phyloP scores from a whole-genome alignment of 2,113 vertebrate genomes.

The Lonchura striata region DNA sequence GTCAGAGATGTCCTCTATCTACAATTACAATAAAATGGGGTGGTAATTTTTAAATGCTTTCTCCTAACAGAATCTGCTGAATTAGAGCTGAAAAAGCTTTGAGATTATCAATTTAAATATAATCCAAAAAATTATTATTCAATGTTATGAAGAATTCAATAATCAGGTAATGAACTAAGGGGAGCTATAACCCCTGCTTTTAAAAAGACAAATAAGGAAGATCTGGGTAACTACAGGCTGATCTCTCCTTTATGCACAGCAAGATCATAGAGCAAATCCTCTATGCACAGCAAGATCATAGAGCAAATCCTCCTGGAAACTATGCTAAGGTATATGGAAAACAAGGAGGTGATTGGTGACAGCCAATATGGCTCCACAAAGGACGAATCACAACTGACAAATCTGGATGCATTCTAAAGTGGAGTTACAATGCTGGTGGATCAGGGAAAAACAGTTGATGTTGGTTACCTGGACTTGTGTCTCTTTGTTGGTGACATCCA shows the following conservation, averaged over 20 bases:
- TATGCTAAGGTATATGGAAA: background rate
- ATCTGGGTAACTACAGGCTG: background rate
- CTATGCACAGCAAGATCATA: background rate
- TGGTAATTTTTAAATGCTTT: background rate
- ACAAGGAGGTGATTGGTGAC: background rate
- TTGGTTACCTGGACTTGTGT: background rate
- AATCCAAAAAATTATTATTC: background rate
- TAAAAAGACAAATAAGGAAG: background rate
- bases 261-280: background rate
- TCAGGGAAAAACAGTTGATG: background rate
- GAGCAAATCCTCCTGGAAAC: background rate
- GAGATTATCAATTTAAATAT: background rate
- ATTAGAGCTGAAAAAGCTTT: background rate
- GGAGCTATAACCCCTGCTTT: background rate
- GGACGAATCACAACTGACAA: background rate
- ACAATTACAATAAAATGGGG: background rate
- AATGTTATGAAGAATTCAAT: background rate
- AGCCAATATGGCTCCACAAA: background rate
- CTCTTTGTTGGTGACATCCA: background rate
- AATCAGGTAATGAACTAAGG: background rate
- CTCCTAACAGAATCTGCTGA: background rate
- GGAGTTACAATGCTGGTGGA: background rate
- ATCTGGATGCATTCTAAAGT: background rate
- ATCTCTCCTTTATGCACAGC: background rate
- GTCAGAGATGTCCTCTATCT: background rate